A percentile compares a stretch with the other conserved stretches of the same genome.
These are phyloP conservation scores for Eupeodes luniger DNA, from an alignment of 2,888 invertebrate genomes.

Conservation along the genomic window DNA sequence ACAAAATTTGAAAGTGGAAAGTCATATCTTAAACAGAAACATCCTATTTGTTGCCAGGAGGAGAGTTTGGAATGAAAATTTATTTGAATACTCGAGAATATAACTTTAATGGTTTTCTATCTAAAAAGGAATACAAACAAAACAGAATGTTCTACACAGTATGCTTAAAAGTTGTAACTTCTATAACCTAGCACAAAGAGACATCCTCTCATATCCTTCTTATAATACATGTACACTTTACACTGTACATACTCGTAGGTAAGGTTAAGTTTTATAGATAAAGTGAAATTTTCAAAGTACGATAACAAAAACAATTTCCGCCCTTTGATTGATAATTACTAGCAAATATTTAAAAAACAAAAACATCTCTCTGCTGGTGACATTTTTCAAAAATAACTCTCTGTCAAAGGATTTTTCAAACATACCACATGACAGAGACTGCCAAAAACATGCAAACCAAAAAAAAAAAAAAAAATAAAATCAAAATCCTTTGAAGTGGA, in stretches of 20 bases:
- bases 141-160: conserved; percentile 15
- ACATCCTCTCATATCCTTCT: too few relatives aligned
- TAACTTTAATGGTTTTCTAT: conserved; percentile 44
- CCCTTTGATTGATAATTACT: conserved; percentile 70
- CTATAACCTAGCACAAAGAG: neutral
- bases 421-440: conserved; percentile 61
- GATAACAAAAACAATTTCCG: conserved; percentile 67
- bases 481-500: conserved; percentile 68
- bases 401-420: conserved; percentile 58
- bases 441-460: conserved; percentile 61
- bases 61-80: neutral
- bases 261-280: neutral
- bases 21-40: neutral
- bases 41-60: neutral
- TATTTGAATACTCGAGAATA: conserved; percentile 48
- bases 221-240: too few relatives aligned
- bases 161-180: conserved; percentile 2
- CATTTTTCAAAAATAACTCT: conserved; percentile 50
- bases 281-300: neutral
- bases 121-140: conserved; percentile 34
- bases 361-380: conserved; percentile 48
- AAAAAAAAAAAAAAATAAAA: conserved; percentile 4
- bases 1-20: too few relatives aligned
- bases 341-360: conserved; percentile 49
- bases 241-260: too few relatives aligned